Base-by-base conservation (phyloP, 2,888 invertebrate genomes). In the Caradrina clavipalpis region DNA sequence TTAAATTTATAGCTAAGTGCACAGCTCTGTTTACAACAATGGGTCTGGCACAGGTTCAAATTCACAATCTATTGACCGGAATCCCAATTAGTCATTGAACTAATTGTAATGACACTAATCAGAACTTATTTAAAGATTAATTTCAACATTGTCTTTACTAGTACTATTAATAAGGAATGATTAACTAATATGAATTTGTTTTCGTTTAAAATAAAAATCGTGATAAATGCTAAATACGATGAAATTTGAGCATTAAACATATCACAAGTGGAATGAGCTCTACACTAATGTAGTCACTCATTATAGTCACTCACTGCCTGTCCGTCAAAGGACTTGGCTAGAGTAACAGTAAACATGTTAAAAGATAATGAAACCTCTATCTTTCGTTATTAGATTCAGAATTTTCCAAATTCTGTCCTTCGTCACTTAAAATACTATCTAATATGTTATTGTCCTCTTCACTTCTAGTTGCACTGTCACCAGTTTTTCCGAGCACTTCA, bases 351-450 rank as follows among this genome's bases (percentile, higher is more conserved):
- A 64, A 73, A 64, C 35, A 49, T 51, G 11, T 61, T 15, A 58
- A 55, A 21, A 68, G n/a, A 60, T 49, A 69, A 39, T 53, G 4
- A 45, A 26, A 26, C 53, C 2, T 53, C 77, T 88, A 88, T 83
- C 87, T 88, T 76, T 86, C 87, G 10, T 87, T 86, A 26, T 82
- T 84, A 50, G 74, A 69, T 71, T 88, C 87, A 55, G 82, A 80
- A 78, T 64, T 84, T 61, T 83, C 83, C 65, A 85, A 64, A 73
- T 77, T 83, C 54, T 84, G 81, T 64, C 85, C 86, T 7, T 83
- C 83, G 58, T 88, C 88, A 82, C 87, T 89, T 67, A 90, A 73
- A 68, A 90, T 89, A 81, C 86, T 87, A 62, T 90, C 86, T 45
- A 77, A 88, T 76, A 76, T 86, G 64, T 74, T 74, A 74, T 90